Conservation (phyloP, 1,140 invertebrate species). For the Zaprionus ghesquierei region DNA sequence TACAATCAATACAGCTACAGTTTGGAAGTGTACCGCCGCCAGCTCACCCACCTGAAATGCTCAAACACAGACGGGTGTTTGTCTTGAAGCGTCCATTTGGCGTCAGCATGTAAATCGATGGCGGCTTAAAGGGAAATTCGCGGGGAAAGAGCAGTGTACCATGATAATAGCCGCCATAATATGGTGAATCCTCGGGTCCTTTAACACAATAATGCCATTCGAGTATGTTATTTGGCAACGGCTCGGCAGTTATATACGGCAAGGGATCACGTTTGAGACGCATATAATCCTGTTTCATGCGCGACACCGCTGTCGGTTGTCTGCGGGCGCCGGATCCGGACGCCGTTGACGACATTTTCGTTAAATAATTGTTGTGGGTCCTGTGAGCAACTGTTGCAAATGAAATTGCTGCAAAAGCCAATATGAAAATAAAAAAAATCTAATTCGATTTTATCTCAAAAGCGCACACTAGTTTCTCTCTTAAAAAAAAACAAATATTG, state of each 20-base stretch:
- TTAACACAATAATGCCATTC: slow-evolving; percentile 92
- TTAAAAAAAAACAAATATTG: background rate
- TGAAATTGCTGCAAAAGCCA: slow-evolving; percentile 20
- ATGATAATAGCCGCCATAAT: slow-evolving; percentile 98
- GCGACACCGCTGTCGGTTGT: slow-evolving; percentile 88
- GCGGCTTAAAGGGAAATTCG: slow-evolving; percentile 99
- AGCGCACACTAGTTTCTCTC: background rate
- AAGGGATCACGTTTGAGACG: slow-evolving; percentile 97
- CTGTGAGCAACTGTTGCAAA: slow-evolving; percentile 13
- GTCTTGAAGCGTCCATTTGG: slow-evolving; percentile 97
- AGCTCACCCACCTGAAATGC: slow-evolving; percentile 87
- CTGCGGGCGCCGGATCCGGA: slow-evolving; percentile 65
- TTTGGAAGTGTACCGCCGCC: background rate
- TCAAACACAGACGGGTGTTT: slow-evolving; percentile 96
- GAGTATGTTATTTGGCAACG: slow-evolving; percentile 96
- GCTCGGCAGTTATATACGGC: slow-evolving; percentile 88
- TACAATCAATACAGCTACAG: background rate
- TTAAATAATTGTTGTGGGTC: slow-evolving; percentile 37
- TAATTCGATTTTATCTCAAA: background rate
- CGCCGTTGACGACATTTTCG: slow-evolving; percentile 57
- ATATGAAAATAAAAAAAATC: background rate
- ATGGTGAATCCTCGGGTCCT: slow-evolving; percentile 95
- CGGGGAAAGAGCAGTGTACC: slow-evolving; percentile 98
- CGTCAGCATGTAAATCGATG: slow-evolving; percentile 99
- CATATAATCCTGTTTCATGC: slow-evolving; percentile 97